Percentiles rank a stretch among this genome's conserved stretches.
Evolutionary conservation across 2,888 invertebrate species (phyloP).

Genomic region (Crematogaster levior): DNA sequence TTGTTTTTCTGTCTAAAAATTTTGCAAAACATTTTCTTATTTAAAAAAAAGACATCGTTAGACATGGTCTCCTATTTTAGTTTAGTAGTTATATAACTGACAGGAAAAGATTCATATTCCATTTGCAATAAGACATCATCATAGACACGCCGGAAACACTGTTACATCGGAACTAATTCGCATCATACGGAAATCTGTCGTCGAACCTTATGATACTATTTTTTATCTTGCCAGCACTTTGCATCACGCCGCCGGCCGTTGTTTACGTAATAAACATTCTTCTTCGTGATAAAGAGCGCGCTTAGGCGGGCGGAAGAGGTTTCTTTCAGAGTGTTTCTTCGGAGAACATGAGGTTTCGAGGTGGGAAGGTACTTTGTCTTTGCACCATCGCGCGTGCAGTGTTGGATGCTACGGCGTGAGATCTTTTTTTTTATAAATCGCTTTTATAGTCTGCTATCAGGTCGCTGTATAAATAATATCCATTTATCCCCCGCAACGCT

Average conservation of each 20-base stretch:
- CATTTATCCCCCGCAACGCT: constrained; percentile 53
- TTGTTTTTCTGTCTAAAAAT: background rate
- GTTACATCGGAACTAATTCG: constrained; percentile 18
- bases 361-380: constrained; percentile 54
- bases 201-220: constrained; percentile 37
- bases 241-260: constrained; percentile 36
- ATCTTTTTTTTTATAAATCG: constrained; percentile 52
- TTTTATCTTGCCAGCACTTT: constrained; percentile 38
- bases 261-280: constrained; percentile 56
- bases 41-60: background rate
- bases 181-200: constrained; percentile 42
- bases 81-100: background rate
- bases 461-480: constrained; percentile 52
- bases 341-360: constrained; percentile 53
- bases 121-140: background rate
- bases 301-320: constrained; percentile 55
- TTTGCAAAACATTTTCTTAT: background rate
- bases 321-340: constrained; percentile 54
- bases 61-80: background rate
- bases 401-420: constrained; percentile 47
- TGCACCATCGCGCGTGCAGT: constrained; percentile 50
- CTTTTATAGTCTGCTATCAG: constrained; percentile 50
- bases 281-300: constrained; percentile 55
- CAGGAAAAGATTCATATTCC: background rate
- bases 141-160: background rate